Base-by-base conservation (phyloP, 2,888 invertebrate genomes). In the Phaedon cochleariae region DNA sequence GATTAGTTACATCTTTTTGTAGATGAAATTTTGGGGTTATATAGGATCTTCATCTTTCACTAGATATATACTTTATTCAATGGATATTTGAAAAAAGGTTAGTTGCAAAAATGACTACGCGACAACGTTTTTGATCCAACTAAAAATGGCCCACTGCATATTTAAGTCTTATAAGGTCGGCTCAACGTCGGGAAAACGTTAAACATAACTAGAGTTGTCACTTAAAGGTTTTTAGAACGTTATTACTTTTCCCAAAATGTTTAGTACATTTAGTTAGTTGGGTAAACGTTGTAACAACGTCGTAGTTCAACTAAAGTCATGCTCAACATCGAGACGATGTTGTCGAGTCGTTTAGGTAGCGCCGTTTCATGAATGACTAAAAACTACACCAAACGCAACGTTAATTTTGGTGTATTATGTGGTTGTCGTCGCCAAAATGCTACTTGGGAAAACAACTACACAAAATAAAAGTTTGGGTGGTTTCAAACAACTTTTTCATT, bases 201-300 rank as follows among this genome's bases (percentile, higher is more conserved):
- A 4, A 37, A 18, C 55, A 41, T n/a, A 51, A 22, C 51, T 51
- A n/a, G 21, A 51, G 51, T 20, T 22, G 22, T 5, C 51, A 51
- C 51, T 58, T 20, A 51, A 22, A n/a, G 5, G 17, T 41, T 41
- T 10, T 41, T 10, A 41, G n/a, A 41, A 41, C 51, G 51, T 26
- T 26, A 26, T 26, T 26, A 3, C 3, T 26, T 82, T 51, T 65
- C 64, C 57, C 18, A 46, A 45, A 55, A 61, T 26, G 12, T 26
- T 58, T 29, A 58, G 9, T 46, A 21, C 46, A 37, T 15, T n/a
- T 45, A 45, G n/a, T 57, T 37, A 26, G 18, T 46, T 58, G 45
- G 26, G 46, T 58, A 29, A 58, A 46, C 17, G 46, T 46, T 46
- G 17, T 57, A 26, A 17, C n/a, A 22, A 57, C 29, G 41, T 57